Conservation (phyloP, 2,888 invertebrate genomes). For the Phymatocera aterrima region DNA sequence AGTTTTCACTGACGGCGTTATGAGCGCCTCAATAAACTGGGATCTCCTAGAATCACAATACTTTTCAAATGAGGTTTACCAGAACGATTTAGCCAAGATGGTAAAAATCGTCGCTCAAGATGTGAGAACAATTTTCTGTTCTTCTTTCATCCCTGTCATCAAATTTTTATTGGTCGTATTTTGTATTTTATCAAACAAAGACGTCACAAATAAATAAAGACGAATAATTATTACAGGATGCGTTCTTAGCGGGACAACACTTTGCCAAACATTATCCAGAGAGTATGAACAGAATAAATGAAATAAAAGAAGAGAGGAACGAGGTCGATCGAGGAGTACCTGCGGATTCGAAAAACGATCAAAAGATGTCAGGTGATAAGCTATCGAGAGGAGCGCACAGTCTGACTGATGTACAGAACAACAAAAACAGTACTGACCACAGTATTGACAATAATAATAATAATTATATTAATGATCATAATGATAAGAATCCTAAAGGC, state of each 20-base stretch:
- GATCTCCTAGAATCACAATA: slow-evolving; percentile 92
- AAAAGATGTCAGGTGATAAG: slow-evolving; percentile 38
- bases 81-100: slow-evolving; percentile 91
- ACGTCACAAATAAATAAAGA: not conserved
- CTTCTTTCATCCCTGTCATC: too few species aligned
- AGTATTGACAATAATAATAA: slow-evolving; percentile 50
- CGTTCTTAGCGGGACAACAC: slow-evolving; percentile 82
- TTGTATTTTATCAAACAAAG: not conserved
- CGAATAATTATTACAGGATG: slow-evolving; percentile 67
- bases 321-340: slow-evolving; percentile 52
- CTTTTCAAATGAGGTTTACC: slow-evolving; percentile 86
- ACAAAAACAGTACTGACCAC: slow-evolving; percentile 36
- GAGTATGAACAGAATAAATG: slow-evolving; percentile 73
- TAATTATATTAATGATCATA: slow-evolving; percentile 54
- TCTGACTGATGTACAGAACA: slow-evolving; percentile 35
- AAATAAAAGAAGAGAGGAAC: slow-evolving; percentile 72
- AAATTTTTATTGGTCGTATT: slow-evolving; percentile 24
- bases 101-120: slow-evolving; percentile 87
- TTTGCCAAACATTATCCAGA: slow-evolving; percentile 82
- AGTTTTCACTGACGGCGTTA: slow-evolving; percentile 96
- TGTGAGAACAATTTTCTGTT: slow-evolving; percentile 66
- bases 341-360: slow-evolving; percentile 19
- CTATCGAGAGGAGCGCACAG: slow-evolving; percentile 29
- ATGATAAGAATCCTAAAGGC: slow-evolving; percentile 46
- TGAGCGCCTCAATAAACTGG: slow-evolving; percentile 97